Evolutionary conservation across 2,113 vertebrate genomes (phyloP), one percentile per base, ranked within the genome.

Genomic region (Cnemophilus loriae): DNA sequence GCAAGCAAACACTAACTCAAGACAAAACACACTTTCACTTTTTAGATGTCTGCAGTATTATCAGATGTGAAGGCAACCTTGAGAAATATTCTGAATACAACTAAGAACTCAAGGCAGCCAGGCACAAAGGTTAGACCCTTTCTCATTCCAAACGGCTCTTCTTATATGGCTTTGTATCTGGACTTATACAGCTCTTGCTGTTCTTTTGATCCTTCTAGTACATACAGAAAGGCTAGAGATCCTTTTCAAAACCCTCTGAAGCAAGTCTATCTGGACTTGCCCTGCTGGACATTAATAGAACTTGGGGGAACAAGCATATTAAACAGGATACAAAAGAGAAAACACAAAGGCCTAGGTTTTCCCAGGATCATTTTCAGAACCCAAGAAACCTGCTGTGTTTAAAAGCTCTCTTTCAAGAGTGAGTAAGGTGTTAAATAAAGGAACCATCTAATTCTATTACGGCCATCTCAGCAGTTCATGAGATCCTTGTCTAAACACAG

Each of bases 401-500:
- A 61, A 93, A 91, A 89, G 56, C 52, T 77, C 61, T 77, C 41
- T 52, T 87, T 69, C 13, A 77, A 77, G 39, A 78, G 63, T 1
- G 3, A 80, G 39, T 47, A 94, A 94, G 71, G 82, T 84, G 63
- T 86, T 93, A 84, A 90, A 87, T 65, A 90, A 94, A 94, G 60
- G 75, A 80, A 63, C 39, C 67, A 85, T 49, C 50, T 63, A 83
- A 55, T 73, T 92, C 63, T 67, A 41, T 90, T 67, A 93, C 2
- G 39, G 52, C 27, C 90, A 90, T 59, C 82, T 94, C 91, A 84
- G 92, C 93, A 95, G 82, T 49, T 94, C 75, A 89, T 84, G 75
- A 80, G 79, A 93, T 93, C 59, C 71, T 90, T 94, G 82, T 85
- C 90, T 90, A 91, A 92, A 89, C 84, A 96, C 65, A 76, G 65